Evolutionary conservation across 1,140 invertebrate genomes (phyloP), one percentile per base, ranked within the genome.

Genomic region (Cotesia vestalis): DNA sequence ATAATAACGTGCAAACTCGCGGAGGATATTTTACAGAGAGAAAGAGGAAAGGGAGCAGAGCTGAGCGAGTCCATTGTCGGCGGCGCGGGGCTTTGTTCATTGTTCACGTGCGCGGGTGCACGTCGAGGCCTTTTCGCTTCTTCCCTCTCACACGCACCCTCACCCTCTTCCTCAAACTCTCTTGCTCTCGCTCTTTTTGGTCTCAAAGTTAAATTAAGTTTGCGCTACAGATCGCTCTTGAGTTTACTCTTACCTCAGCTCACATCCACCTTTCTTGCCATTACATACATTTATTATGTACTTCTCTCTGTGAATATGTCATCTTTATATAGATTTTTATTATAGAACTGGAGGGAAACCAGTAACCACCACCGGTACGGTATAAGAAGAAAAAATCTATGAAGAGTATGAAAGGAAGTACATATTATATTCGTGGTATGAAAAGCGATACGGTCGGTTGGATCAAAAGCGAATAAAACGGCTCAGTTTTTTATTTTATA

Each of bases 201-300:
- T 38, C 57, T 60, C 63, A 72, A 72, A 72, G 71, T 72, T 72
- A 72, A 72, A 72, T 72, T 72, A 67, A 61, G 62, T 72, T 72
- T 72, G 63, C 55, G n/a, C 53, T 55, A 12, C 40, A 17, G 63
- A 67, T 55, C 27, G 46, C 62, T 34, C 62, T 66, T 27, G 46
- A 71, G 69, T 52, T 20, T 38, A 46, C 70, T 64, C 60, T 34
- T 46, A 46, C 40, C 40, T 46, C 40, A 46, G 11, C 11, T 46
- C 40, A 34, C 46, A 4, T 57, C 14, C 36, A 35, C 34, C 67
- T 59, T 35, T 17, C 27, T 38, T 55, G 59, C 63, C 63, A 63
- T 64, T 53, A 17, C 70, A 57, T 57, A 57, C 53, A 57, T 57
- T 57, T 20, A 57, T 14, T 57, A 14, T 20, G n/a, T 20, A 17